These are phyloP conservation scores for Drosophila mojavensis DNA, from an alignment of 1,140 invertebrate species.

Conservation along the genomic window DNA sequence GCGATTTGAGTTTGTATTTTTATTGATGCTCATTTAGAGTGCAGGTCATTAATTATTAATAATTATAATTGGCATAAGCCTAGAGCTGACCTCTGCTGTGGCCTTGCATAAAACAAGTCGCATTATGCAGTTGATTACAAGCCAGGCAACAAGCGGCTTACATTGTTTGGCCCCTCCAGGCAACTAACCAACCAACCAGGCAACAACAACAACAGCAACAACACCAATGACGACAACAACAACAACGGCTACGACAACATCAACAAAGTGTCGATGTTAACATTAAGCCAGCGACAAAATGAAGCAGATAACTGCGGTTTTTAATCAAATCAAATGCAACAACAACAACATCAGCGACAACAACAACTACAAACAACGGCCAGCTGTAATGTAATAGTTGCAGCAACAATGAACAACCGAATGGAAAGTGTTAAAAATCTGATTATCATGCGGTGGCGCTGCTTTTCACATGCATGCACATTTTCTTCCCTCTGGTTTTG, in stretches of 20 bases:
- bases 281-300: slow-evolving; percentile 66
- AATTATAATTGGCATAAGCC: slow-evolving; percentile 34
- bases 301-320: slow-evolving; percentile 79
- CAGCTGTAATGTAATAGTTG: slow-evolving; percentile 61
- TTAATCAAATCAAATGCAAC: slow-evolving; percentile 79
- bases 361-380: slow-evolving; percentile 31
- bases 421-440: slow-evolving; percentile 81
- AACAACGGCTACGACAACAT: slow-evolving; percentile 29
- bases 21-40: slow-evolving; percentile 63
- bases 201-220: slow-evolving; percentile 16
- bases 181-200: slow-evolving; percentile 23
- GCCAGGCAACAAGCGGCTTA: slow-evolving; percentile 29
- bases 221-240: slow-evolving; percentile 16
- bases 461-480: slow-evolving; percentile 74
- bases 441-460: slow-evolving; percentile 79
- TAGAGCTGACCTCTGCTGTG: slow-evolving; percentile 41
- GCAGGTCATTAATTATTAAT: slow-evolving; percentile 54
- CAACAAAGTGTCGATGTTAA: slow-evolving; percentile 71
- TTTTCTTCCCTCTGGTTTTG: slow-evolving; percentile 59
- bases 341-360: slow-evolving; percentile 33
- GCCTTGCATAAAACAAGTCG: slow-evolving; percentile 58
- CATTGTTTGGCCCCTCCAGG: slow-evolving; percentile 21
- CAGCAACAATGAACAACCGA: slow-evolving; percentile 38
- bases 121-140: slow-evolving; percentile 43
- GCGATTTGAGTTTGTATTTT: slow-evolving; percentile 22